phyloP scores from a whole-genome alignment of 92 coral and sea anemone genomes.

The Chrysogorgia sp. region DNA sequence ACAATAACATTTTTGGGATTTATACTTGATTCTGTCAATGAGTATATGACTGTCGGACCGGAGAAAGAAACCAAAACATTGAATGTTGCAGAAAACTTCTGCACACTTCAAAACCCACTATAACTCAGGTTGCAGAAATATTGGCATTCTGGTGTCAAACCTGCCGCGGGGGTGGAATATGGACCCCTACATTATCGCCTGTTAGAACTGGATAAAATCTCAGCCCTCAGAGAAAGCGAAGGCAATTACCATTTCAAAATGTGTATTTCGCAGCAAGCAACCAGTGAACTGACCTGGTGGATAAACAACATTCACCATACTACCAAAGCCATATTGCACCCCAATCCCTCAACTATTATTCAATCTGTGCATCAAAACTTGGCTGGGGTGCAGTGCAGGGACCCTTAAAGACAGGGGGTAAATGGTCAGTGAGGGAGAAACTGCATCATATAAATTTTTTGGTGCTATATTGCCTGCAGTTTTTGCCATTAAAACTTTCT shows the following conservation, averaged over 20 bases:
- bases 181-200: too few relatives aligned
- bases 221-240: not conserved
- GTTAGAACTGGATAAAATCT: not conserved
- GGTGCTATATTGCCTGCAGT: constrained; percentile 63
- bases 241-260: not conserved
- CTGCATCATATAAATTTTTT: too few relatives aligned
- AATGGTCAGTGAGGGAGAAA: not conserved
- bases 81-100: not conserved
- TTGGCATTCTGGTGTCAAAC: not conserved
- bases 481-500: constrained; percentile 61
- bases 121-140: not conserved
- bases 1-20: not conserved
- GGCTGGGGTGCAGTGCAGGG: not conserved
- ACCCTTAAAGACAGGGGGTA: not conserved
- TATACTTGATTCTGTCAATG: not conserved
- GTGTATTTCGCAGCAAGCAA: not conserved
- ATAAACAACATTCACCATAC: not conserved
- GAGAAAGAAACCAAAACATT: not conserved
- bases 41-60: not conserved
- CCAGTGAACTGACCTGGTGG: not conserved
- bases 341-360: too few relatives aligned
- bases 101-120: not conserved
- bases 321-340: not conserved
- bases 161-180: too few relatives aligned
- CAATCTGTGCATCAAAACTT: not conserved